phyloP scores from a whole-genome alignment of 64 coral and sea anemone genomes.

The Anthopleura sola region DNA sequence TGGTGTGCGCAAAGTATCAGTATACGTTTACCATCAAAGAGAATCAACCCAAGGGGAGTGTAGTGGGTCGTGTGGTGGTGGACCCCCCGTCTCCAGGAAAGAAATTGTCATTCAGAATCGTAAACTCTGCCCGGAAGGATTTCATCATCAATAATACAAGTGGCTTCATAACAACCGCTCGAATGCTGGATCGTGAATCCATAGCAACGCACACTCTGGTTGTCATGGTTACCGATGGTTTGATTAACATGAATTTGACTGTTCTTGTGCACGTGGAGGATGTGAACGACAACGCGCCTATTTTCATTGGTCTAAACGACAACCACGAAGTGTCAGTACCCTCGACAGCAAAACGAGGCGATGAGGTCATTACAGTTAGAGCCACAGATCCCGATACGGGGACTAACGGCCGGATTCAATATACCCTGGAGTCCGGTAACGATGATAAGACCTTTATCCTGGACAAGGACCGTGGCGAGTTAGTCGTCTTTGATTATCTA shows the following conservation, averaged over 20 bases:
- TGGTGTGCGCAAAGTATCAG: conserved; percentile 39
- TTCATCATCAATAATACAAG: conserved; percentile 56
- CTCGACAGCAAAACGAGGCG: conserved; percentile 48
- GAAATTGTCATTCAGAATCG: conserved; percentile 28
- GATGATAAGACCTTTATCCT: conserved; percentile 50
- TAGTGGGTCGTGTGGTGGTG: conserved; percentile 55
- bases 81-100: conserved; percentile 33
- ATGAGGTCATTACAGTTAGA: conserved; percentile 49
- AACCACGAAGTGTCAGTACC: conserved; percentile 52
- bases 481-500: conserved; percentile 50
- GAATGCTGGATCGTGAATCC: conserved; percentile 64
- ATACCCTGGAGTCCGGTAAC: conserved; percentile 66
- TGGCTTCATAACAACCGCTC: conserved; percentile 40
- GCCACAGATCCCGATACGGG: conserved; percentile 67
- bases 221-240: conserved; percentile 62
- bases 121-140: background rate
- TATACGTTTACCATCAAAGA: conserved; percentile 60
- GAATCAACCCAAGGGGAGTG: conserved; percentile 33
- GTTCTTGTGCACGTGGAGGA: conserved; percentile 57
- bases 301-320: conserved; percentile 61
- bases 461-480: conserved; percentile 42
- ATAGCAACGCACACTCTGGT: conserved; percentile 22
- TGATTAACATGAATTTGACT: background rate
- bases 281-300: conserved; percentile 74
- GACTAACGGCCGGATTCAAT: conserved; percentile 53